Base-by-base conservation (phyloP, 53 echinoderm and acorn worm species). In the Mesocentrotus franciscanus region DNA sequence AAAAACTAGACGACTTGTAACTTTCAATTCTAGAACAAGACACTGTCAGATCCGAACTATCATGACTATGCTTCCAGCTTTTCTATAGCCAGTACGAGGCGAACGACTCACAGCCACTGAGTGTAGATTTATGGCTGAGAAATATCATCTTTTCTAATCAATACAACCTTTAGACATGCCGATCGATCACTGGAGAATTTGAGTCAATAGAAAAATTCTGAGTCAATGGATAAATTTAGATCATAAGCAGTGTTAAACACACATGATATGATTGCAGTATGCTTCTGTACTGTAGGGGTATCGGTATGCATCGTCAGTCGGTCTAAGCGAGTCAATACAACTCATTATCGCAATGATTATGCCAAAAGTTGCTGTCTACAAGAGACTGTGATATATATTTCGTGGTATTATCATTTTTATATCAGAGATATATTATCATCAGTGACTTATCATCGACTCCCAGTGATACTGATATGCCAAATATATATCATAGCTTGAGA, bases 91-190 rank as follows among this genome's bases (percentile, higher is more conserved):
- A 72, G 10, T 27, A 72, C 74, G 0, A 74, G 29, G 29, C 14
- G 29, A 30, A 30, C 32, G 14, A 11, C 32, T 74, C 24, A 26
- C 74, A 10, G 74, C 24, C 24, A 32, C 14, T 32, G 3, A 78
- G 35, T 6, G 15, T 39, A 18, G 79, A 79, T 17, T 20, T 79
- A 79, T 79, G 79, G 16, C 35, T 79, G 79, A 18, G 39, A 39
- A 79, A 36, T 39, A 22, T 36, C 81, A 36, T 39, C 10, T 4
- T 27, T 76, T 33, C 9, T 17, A 81, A 81, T 81, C 81, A 81
- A 81, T 81, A 49, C 49, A 81, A 81, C 81, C 81, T 81, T 81
- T 81, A 81, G 81, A 81, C 81, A 39, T 36, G 18, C 18, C 81
- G 36, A 42, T 36, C 81, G 42, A 81, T 42, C 49, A 36, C 22